Evolutionary conservation across 2,113 vertebrate species (phyloP), one percentile per base, ranked within the genome.

Genomic region (Sigmodon hispidus): DNA sequence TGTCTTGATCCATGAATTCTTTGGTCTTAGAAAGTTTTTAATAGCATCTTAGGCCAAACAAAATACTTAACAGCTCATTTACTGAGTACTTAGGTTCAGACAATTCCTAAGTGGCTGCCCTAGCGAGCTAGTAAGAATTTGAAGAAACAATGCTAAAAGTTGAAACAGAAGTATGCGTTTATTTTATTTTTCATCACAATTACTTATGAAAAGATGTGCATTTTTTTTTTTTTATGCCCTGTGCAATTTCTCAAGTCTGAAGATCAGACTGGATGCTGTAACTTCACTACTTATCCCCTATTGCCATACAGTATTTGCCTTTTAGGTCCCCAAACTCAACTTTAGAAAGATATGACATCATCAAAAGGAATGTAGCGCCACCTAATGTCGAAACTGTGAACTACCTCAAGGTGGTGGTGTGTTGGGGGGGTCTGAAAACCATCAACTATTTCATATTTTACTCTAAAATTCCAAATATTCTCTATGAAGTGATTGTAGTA

Each of bases 281-380:
- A 34, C 7, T 36, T 67, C 59, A 43, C n/a, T 67, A 50, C 63
- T 45, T 65, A 22, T 72, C 8, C 26, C 61, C 70, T 22, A 84
- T 15, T 34, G 61, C 26, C 57, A 57, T 2, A 17, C 0, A 73
- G 31, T 15, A 65, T 31, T 87, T 45, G 6, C 45, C 40, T 75
- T 89, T 86, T 75, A 29, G 50, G 45, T 65, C 26, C 77, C 26
- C 57, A 76, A 87, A 13, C 36, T 10, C 70, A 92, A 61, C 21
- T 63, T 94, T 77, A n/a, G 65, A 81, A 89, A 83, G 61, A 69
- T 72, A 94, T 95, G 97, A 94, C 92, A 96, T 94, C 95, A 95
- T 91, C 96, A 96, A 97, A 96, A 97, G 97, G 97, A 97, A 97
- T 48, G 91, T 85, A 97, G 94, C 84, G 79, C 97, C 97, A 96